Evolutionary conservation across 2,113 vertebrate species (phyloP).

Genomic region (Sterrhoptilus dennistouni): DNA sequence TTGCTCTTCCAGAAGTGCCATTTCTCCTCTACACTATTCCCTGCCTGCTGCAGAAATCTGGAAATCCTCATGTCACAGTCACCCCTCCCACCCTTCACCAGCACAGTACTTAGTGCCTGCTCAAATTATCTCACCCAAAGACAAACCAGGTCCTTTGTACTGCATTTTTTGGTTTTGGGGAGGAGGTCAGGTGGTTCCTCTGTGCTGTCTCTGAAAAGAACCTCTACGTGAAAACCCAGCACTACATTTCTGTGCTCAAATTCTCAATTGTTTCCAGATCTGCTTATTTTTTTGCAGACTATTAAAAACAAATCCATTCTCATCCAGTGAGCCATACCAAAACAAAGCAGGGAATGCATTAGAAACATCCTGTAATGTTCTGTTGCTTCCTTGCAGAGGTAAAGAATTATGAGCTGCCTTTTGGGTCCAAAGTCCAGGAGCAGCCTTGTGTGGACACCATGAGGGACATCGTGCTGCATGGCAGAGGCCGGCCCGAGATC

Average conservation of each 20-base stretch:
- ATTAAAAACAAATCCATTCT: neutral
- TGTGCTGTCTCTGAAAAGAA: neutral
- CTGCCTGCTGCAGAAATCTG: neutral
- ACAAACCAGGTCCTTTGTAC: neutral
- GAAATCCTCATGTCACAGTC: fast-evolving
- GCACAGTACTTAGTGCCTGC: neutral
- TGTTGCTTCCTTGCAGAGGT: constrained; percentile 76
- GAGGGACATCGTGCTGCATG: constrained; percentile 87
- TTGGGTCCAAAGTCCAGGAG: constrained; percentile 85
- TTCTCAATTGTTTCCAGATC: neutral
- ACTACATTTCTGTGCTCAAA: neutral
- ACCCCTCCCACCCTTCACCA: neutral
- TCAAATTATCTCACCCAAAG: neutral
- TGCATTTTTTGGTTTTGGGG: neutral
- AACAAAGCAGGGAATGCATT: neutral
- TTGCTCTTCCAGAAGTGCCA: neutral
- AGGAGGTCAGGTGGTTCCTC: neutral
- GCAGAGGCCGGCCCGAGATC: constrained; percentile 86
- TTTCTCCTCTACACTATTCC: neutral
- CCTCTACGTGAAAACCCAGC: neutral
- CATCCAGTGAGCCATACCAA: fast-evolving
- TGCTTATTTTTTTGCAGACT: neutral
- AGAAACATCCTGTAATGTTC: neutral
- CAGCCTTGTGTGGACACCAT: constrained; percentile 91
- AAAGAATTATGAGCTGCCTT: constrained; percentile 84